Percentiles rank a stretch among this genome's conserved stretches.
phyloP scores from a whole-genome alignment of 2,888 invertebrate genomes.

The Tinea trinotella region DNA sequence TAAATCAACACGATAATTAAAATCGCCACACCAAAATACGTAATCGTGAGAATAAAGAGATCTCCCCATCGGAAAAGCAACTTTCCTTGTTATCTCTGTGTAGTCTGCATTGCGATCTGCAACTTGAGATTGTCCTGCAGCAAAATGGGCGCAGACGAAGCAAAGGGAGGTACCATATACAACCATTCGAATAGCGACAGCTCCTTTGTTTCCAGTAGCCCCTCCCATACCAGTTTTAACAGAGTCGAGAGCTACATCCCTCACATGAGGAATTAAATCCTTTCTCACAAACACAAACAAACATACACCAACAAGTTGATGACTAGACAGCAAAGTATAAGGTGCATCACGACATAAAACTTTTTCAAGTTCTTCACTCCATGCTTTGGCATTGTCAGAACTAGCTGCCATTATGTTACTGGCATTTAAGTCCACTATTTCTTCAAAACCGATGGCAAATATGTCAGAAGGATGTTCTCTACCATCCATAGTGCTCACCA shows the following conservation, averaged over 20 bases:
- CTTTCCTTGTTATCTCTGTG: slow-evolving; percentile 93
- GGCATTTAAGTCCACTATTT: slow-evolving; percentile 99
- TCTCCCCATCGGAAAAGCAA: slow-evolving; percentile 92
- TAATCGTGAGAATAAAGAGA: slow-evolving; percentile 96
- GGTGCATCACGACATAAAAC: slow-evolving; percentile 88
- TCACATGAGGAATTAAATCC: slow-evolving; percentile 88
- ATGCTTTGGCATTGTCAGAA: slow-evolving; percentile 90
- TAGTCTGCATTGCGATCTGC: slow-evolving; percentile 97
- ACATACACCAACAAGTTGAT: slow-evolving; percentile 98
- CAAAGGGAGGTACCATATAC: slow-evolving; percentile 95
- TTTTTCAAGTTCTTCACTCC: slow-evolving; percentile 96
- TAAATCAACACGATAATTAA: slow-evolving; percentile 98
- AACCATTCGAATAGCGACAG: slow-evolving; percentile 92
- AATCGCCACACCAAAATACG: slow-evolving; percentile 99
- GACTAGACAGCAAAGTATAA: slow-evolving; percentile 92
- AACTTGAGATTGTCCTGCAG: slow-evolving; percentile 98
- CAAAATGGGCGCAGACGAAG: slow-evolving; percentile 99
- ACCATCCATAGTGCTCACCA: slow-evolving; percentile 59
- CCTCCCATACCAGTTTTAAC: slow-evolving; percentile 99
- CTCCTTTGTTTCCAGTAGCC: slow-evolving; percentile 98
- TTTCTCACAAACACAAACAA: slow-evolving; percentile 95
- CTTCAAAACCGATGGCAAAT: slow-evolving; percentile 98
- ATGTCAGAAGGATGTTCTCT: slow-evolving; percentile 86
- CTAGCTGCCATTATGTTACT: slow-evolving; percentile 97
- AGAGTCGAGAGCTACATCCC: slow-evolving; percentile 94